Conservation (phyloP, 2,888 invertebrate genomes). For the Pasiphila rectangulata region DNA sequence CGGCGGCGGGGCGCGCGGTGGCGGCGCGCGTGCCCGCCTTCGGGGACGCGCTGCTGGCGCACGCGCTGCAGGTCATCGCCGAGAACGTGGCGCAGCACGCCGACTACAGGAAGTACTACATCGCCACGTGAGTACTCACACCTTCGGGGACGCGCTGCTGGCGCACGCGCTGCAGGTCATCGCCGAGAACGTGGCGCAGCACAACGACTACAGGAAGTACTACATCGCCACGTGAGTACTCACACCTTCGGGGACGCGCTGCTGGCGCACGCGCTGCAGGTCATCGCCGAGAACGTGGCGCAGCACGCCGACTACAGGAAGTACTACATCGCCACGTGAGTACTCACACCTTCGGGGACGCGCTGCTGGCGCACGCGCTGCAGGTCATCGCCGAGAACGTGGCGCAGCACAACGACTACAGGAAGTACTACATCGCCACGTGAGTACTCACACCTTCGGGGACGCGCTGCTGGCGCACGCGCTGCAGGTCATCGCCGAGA, state of each 20-base stretch:
- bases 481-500: no score
- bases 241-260: slow-evolving; percentile 24
- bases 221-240: slow-evolving; percentile 59
- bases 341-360: slow-evolving; percentile 17
- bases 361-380: slow-evolving; percentile 53
- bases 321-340: slow-evolving; percentile 62
- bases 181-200: slow-evolving; percentile 36
- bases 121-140: slow-evolving; percentile 53
- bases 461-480: no score
- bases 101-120: slow-evolving; percentile 56
- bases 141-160: slow-evolving; percentile 38
- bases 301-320: slow-evolving; percentile 46
- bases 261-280: slow-evolving; percentile 53
- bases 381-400: slow-evolving; percentile 43
- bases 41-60: slow-evolving; percentile 54
- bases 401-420: slow-evolving; percentile 42
- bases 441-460: slow-evolving; percentile 39
- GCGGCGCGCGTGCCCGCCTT: slow-evolving; percentile 48
- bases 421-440: slow-evolving; percentile 59
- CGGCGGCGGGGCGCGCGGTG: slow-evolving; percentile 41
- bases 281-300: slow-evolving; percentile 40
- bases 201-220: slow-evolving; percentile 51
- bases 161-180: slow-evolving; percentile 51
- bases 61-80: slow-evolving; percentile 49
- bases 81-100: slow-evolving; percentile 36